A percentile compares a stretch with the other conserved stretches of the same genome.
phyloP scores from a whole-genome alignment of 2,797 vertebrate genomes.

The Emydoidea blandingii region DNA sequence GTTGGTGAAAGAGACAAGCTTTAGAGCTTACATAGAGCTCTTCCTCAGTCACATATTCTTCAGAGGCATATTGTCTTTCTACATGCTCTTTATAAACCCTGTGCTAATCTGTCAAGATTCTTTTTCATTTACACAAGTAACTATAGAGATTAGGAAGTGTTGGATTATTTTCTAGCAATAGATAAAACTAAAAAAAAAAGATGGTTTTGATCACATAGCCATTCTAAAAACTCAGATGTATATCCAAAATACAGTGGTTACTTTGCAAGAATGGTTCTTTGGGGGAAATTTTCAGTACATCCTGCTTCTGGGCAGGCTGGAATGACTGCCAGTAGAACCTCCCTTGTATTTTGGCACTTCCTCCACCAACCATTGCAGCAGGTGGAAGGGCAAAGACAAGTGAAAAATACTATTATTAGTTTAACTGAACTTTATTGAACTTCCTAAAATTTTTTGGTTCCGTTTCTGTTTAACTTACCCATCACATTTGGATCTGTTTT shows the following conservation, averaged over 20 bases:
- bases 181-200: background rate
- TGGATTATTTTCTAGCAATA: background rate
- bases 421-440: background rate
- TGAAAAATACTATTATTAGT: background rate
- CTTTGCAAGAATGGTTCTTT: background rate
- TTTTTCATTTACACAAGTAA: background rate
- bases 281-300: background rate
- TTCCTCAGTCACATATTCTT: background rate
- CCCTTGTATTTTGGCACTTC: background rate
- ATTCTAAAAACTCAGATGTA: background rate
- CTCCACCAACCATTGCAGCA: background rate
- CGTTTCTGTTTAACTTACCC: background rate
- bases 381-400: background rate
- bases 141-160: background rate
- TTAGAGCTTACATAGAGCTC: background rate
- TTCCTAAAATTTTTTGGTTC: background rate
- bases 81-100: background rate
- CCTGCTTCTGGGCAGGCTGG: background rate
- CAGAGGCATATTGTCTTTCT: background rate
- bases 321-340: background rate
- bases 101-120: background rate
- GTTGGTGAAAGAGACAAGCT: background rate
- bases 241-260: background rate
- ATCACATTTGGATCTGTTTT: background rate
- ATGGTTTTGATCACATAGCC: background rate